Percentiles rank a stretch among this genome's conserved stretches.
Evolutionary conservation across 2,113 vertebrate genomes (phyloP).

Genomic region (Cyrtonyx montezumae): DNA sequence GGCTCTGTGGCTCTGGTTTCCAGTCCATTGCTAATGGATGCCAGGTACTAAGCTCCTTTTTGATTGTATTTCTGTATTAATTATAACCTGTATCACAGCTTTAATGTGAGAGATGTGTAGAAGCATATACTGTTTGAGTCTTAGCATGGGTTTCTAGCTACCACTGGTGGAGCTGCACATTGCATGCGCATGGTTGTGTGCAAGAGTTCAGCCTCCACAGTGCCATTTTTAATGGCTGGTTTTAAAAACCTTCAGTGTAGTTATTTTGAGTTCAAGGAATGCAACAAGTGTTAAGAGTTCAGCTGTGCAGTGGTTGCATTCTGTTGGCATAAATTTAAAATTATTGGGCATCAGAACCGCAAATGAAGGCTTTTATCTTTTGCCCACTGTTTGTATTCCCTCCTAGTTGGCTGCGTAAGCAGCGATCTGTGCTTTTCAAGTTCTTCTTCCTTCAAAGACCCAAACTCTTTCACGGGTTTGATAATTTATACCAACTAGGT

Average conservation of each 20-base stretch:
- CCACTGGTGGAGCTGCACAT: accelerated
- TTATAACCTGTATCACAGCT: background rate
- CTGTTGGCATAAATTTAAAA: background rate
- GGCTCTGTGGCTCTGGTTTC: conserved; percentile 97
- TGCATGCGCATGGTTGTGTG: background rate
- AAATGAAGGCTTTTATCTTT: background rate
- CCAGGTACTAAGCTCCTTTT: conserved; percentile 80
- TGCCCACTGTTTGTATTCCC: background rate
- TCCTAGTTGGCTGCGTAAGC: background rate
- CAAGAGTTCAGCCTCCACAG: background rate
- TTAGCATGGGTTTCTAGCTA: background rate
- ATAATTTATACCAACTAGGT: background rate
- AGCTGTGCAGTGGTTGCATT: background rate
- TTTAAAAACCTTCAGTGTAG: background rate
- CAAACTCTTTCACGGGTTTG: background rate
- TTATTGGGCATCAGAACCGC: background rate
- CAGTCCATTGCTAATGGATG: conserved; percentile 92
- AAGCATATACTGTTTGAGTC: accelerated
- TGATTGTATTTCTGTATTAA: background rate
- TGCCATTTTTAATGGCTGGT: accelerated
- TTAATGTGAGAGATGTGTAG: accelerated
- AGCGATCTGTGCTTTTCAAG: background rate
- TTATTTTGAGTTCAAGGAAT: background rate
- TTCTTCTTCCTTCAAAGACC: background rate
- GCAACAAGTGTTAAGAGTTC: background rate